Percentiles rank a stretch among this genome's conserved stretches.
These are phyloP conservation scores for Sardina pilchardus DNA, from an alignment of 2,113 vertebrate species.

Conservation along the genomic window DNA sequence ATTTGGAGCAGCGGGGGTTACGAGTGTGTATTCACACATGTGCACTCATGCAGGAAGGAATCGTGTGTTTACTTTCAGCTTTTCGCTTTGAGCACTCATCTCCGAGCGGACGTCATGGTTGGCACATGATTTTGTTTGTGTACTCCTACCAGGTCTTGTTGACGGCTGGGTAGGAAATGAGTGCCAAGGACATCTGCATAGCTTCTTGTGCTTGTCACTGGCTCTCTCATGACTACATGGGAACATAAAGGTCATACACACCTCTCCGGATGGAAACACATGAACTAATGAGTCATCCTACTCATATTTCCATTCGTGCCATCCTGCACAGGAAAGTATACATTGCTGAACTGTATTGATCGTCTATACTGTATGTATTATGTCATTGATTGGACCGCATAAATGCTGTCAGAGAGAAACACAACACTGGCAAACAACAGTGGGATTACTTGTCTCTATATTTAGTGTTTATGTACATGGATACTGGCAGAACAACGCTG, in stretches of 20 bases:
- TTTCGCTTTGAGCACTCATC: not conserved
- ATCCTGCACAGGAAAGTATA: not conserved
- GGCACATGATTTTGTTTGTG: conserved; percentile 11
- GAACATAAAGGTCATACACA: not conserved
- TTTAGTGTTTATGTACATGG: conserved; percentile 84
- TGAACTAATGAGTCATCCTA: not conserved
- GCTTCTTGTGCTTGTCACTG: not conserved
- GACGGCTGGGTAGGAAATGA: not conserved
- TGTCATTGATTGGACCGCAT: not conserved
- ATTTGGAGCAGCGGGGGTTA: conserved; percentile 36
- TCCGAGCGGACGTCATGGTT: not conserved
- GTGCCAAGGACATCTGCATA: not conserved
- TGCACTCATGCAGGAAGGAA: not conserved
- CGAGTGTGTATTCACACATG: conserved; percentile 22
- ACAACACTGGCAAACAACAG: conserved; percentile 70
- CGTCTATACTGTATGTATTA: not conserved
- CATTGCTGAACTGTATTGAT: not conserved
- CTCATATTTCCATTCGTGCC: not conserved
- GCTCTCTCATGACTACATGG: not conserved
- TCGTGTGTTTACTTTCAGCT: conserved; percentile 17
- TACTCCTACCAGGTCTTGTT: not conserved
- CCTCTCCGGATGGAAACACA: not conserved
- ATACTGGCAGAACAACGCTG: conserved; percentile 87
- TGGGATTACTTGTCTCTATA: conserved; percentile 77
- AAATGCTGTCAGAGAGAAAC: conserved; percentile 62